Percentiles rank a stretch among this genome's conserved stretches.
Conservation (phyloP, 2,113 vertebrate species). For the Macrotus californicus region DNA sequence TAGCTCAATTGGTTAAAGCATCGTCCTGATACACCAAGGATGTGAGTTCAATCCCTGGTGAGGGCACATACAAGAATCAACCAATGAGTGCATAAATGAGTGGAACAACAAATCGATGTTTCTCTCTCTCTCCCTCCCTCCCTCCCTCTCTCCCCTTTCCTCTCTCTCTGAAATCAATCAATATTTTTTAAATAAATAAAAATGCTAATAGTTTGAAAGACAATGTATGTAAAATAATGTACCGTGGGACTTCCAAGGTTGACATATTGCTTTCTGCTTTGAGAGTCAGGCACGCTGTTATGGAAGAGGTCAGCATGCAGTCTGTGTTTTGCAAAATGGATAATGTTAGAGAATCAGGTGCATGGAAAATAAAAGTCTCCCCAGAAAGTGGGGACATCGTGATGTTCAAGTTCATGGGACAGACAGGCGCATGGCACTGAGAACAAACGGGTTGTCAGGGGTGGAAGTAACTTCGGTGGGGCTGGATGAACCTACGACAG, state of each 20-base stretch:
- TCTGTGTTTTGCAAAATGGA: not conserved
- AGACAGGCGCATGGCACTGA: not conserved
- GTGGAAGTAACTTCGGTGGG: not conserved
- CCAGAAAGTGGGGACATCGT: not conserved
- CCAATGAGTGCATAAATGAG: too few relatives aligned
- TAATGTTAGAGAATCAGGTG: not conserved
- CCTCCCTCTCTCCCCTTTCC: not conserved
- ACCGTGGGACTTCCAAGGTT: not conserved
- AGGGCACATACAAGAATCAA: not conserved
- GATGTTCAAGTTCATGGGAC: not conserved
- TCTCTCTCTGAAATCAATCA: not conserved
- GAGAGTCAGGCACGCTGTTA: not conserved
- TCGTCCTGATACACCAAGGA: too few relatives aligned
- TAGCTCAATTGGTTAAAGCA: not conserved
- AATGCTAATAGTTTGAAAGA: not conserved
- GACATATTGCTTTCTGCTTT: not conserved
- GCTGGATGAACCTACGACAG: not conserved
- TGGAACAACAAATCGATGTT: not conserved
- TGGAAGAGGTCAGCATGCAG: not conserved
- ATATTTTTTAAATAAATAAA: too few relatives aligned
- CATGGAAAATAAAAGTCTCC: not conserved
- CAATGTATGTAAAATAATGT: not conserved
- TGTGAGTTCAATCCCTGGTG: not conserved
- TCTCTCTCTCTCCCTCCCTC: not conserved
- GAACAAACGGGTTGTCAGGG: not conserved